These are phyloP conservation scores for Alligator sinensis DNA, from an alignment of 2,113 vertebrate species.

Conservation along the genomic window DNA sequence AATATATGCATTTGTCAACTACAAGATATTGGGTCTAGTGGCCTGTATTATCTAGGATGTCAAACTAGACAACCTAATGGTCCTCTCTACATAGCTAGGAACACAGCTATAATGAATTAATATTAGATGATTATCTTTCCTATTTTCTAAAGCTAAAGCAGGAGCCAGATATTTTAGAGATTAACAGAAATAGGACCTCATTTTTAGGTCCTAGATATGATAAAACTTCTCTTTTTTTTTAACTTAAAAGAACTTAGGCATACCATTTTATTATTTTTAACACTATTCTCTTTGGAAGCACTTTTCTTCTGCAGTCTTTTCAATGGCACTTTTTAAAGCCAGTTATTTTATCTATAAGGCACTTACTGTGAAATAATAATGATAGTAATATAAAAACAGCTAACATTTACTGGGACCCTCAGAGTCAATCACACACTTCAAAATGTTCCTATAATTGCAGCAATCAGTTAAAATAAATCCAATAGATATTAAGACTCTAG, in stretches of 20 bases:
- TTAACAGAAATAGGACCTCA: neutral
- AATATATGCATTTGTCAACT: neutral
- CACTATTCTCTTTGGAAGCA: neutral
- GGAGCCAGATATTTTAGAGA: too few relatives aligned
- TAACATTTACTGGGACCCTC: neutral
- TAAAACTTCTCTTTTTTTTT: neutral
- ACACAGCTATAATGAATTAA: neutral
- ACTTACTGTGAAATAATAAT: neutral
- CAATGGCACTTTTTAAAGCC: neutral
- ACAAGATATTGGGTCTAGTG: rapidly evolving
- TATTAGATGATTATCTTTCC: neutral
- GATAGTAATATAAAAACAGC: neutral
- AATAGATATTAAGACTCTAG: neutral
- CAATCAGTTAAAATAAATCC: neutral
- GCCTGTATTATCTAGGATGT: neutral
- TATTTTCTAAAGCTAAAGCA: too few relatives aligned
- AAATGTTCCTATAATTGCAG: neutral
- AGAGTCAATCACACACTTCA: neutral
- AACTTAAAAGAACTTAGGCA: neutral
- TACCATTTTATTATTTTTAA: neutral
- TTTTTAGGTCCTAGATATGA: neutral
- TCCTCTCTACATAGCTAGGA: neutral
- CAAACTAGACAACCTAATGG: neutral
- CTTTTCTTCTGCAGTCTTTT: neutral
- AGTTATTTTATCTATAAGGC: neutral